Base-by-base conservation (phyloP, 1,140 invertebrate genomes). In the Bombus confusus region DNA sequence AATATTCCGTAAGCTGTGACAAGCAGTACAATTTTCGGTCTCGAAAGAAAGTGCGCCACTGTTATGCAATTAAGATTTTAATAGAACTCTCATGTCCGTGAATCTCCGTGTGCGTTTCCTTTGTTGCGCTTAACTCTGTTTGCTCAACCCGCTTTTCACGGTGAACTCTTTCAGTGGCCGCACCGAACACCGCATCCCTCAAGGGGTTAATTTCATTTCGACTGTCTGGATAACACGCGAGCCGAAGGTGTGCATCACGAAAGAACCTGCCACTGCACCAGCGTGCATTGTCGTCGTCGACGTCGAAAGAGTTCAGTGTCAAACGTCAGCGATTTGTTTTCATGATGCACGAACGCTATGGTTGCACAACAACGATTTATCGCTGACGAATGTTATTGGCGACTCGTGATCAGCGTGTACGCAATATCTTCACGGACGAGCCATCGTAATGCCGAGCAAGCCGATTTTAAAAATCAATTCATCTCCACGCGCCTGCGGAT, bases 281-380 rank as follows among this genome's bases (percentile, higher is more conserved):
- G 28, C 43, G 64, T 31, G 74, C 28, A 22, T 39, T 4, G 37
- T 39, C 22, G 34, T 18, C 34, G 66, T 37, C 25, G 10, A 71
- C 69, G 41, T 52, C 69, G 69, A 86, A 82, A 57, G 64, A 83
- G 80, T 86, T 82, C 73, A 86, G 85, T 83, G 80, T 83, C 85
- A 77, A 86, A 39, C 85, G 80, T 83, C 85, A 83, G 80, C 80
- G 80, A 86, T 83, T 83, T 86, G 85, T 86, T 86, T 86, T 83
- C 66, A 59, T 39, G 80, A 83, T 77, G 64, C 66, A 47, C 57
- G 37, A 68, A 73, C 52, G 18, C 71, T 71, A 68, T 31, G 47
- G 80, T 86, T 83, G 80, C 71, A 86, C 80, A 86, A 86, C 80
- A 52, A 57, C 68, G 52, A 52, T 71, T 82, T 86, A 83, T 86